These are phyloP conservation scores for Penaeus indicus DNA, from an alignment of 1,140 invertebrate species.

Conservation along the genomic window DNA sequence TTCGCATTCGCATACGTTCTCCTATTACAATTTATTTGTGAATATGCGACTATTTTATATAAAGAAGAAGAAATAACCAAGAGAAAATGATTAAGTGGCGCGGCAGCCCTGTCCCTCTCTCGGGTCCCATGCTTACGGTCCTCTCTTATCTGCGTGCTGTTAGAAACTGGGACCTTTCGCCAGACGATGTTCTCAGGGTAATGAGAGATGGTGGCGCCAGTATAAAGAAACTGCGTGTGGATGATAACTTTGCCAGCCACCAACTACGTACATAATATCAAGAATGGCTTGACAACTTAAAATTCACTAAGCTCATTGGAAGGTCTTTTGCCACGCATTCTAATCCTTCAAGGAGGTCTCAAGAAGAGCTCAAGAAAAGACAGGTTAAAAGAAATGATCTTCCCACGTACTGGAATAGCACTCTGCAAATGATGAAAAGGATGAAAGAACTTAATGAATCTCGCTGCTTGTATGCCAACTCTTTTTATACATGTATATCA, in stretches of 20 bases:
- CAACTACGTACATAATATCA: constrained; percentile 29
- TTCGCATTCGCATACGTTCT: too few relatives aligned
- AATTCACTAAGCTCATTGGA: neutral
- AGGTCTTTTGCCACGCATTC: constrained; percentile 40
- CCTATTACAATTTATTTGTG: too few relatives aligned
- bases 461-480: constrained; percentile 35
- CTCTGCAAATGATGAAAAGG: constrained; percentile 31
- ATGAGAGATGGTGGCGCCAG: constrained; percentile 44
- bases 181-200: constrained; percentile 35
- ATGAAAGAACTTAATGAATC: constrained; percentile 44
- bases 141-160: neutral
- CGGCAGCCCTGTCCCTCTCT: too few relatives aligned
- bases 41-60: too few relatives aligned
- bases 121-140: neutral
- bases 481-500: too few relatives aligned
- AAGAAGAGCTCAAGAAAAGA: constrained; percentile 35
- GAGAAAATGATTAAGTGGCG: too few relatives aligned
- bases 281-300: constrained; percentile 20
- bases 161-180: neutral
- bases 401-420: constrained; percentile 39
- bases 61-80: too few relatives aligned
- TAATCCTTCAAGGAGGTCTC: constrained; percentile 42
- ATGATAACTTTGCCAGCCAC: constrained; percentile 24
- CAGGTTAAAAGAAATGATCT: constrained; percentile 32
- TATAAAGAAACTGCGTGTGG: constrained; percentile 33